These are phyloP conservation scores for Chrysolina haemoptera DNA, from an alignment of 2,888 invertebrate genomes.

Conservation along the genomic window DNA sequence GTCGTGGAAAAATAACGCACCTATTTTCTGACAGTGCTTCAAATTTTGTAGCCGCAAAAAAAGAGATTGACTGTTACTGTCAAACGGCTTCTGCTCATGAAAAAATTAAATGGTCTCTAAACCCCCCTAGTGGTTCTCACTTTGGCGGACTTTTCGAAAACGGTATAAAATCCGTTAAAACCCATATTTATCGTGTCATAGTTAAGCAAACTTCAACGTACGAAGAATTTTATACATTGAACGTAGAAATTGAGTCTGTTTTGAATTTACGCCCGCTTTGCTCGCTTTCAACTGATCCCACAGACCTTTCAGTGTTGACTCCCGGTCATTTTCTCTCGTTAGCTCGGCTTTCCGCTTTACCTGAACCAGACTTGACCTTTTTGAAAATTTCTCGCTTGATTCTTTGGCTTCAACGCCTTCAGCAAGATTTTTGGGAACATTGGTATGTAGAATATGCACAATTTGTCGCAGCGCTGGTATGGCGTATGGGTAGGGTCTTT, in stretches of 20 bases:
- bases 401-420: background rate
- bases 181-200: no score
- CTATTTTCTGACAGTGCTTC: background rate
- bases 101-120: background rate
- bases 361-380: no score
- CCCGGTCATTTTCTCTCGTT: no score
- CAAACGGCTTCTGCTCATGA: background rate
- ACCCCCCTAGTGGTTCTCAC: background rate
- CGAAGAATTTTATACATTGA: no score
- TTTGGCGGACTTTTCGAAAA: no score
- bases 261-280: background rate
- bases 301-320: no score
- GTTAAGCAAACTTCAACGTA: no score
- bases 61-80: background rate
- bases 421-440: background rate
- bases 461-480: background rate
- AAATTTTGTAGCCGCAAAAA: background rate
- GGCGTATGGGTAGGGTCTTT: background rate
- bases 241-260: background rate
- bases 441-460: background rate
- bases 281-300: background rate
- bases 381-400: background rate
- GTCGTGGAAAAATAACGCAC: background rate
- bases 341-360: no score
- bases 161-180: no score